Conservation (phyloP, 2,888 invertebrate genomes). For the Operophtera brumata region DNA sequence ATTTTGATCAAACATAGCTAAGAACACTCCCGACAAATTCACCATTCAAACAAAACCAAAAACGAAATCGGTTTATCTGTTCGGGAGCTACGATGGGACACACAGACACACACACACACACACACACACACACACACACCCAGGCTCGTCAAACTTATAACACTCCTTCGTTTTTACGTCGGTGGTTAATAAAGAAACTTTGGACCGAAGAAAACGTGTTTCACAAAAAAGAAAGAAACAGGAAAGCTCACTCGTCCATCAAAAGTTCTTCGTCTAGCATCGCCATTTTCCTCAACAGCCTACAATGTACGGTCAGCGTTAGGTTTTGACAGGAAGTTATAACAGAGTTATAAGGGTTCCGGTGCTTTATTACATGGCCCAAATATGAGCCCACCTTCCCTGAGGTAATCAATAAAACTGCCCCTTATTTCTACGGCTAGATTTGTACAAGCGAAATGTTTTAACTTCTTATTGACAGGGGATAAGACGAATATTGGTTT, state of each 20-base stretch:
- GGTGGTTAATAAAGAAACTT: no score
- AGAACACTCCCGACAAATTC: no score
- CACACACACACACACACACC: no score
- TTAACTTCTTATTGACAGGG: not conserved
- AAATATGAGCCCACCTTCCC: conserved; percentile 21
- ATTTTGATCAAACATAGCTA: no score
- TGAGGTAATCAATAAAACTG: conserved; percentile 13
- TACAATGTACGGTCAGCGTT: conserved; percentile 18
- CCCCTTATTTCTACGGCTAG: not conserved
- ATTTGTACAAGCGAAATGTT: not conserved
- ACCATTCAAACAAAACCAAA: no score
- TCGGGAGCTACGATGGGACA: no score
- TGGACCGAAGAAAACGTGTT: no score
- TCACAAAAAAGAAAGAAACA: no score
- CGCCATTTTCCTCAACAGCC: not conserved
- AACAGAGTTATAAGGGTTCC: conserved; percentile 32
- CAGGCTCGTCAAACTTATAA: no score
- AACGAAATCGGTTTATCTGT: no score
- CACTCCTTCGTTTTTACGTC: no score
- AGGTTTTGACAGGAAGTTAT: conserved; percentile 27
- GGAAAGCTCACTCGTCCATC: not conserved
- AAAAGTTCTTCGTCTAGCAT: not conserved
- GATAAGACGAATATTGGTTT: not conserved
- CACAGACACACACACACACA: no score
- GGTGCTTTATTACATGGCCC: conserved; percentile 25